Conservation (phyloP, 2,888 invertebrate species). For the Sicus ferrugineus region DNA sequence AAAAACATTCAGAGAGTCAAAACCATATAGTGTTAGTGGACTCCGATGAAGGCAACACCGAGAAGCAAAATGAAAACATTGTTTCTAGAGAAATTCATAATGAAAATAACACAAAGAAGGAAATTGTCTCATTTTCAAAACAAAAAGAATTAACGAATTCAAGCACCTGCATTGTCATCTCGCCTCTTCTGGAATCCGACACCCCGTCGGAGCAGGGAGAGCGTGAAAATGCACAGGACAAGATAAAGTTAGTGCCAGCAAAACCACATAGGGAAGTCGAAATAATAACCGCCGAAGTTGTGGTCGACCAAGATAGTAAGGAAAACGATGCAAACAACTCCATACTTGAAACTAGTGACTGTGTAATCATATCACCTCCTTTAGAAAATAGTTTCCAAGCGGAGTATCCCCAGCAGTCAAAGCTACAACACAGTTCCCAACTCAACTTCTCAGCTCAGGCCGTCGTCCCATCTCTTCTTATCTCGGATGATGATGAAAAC, state of each 20-base stretch:
- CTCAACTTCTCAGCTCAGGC: constrained; percentile 30
- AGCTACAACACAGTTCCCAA: background rate
- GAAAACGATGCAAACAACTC: constrained; percentile 13
- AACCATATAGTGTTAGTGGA: background rate
- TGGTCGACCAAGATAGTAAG: background rate
- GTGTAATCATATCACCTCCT: background rate
- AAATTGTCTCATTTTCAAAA: background rate
- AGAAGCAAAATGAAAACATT: background rate
- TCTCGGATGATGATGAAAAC: constrained; percentile 35
- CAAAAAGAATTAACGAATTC: background rate
- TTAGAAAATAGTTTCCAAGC: background rate
- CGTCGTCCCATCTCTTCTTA: constrained; percentile 35
- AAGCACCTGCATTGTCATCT: background rate
- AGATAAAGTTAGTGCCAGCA: background rate
- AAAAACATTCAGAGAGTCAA: background rate
- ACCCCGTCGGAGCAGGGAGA: background rate
- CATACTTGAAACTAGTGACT: constrained; percentile 36
- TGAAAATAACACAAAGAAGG: background rate
- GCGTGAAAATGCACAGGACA: background rate
- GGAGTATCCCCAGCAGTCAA: constrained; percentile 2
- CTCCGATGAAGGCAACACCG: background rate
- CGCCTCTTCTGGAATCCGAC: background rate
- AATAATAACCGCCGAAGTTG: background rate
- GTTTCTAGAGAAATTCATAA: background rate
- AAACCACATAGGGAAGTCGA: background rate